Evolutionary conservation across 2,797 vertebrate species (phyloP).

Genomic region (Neostethus bicornis): DNA sequence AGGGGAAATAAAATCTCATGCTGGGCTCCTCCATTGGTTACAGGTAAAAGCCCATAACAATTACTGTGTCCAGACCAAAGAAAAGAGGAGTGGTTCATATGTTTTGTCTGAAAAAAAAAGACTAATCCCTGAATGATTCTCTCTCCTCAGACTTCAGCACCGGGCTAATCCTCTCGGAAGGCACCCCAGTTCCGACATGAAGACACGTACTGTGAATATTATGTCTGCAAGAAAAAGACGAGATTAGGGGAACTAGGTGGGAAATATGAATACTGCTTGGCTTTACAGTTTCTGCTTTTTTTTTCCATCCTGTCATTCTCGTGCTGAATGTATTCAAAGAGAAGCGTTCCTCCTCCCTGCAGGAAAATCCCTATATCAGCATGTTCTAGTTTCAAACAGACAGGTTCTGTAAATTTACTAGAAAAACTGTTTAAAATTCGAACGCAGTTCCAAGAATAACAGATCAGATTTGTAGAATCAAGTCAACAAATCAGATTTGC

Average conservation of each 20-base stretch:
- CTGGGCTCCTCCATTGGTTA: constrained; percentile 17
- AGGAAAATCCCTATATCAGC: constrained; percentile 8
- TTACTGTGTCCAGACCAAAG: constrained; percentile 17
- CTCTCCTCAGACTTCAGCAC: constrained; percentile 42
- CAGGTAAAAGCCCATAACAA: neutral
- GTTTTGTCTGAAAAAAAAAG: constrained; percentile 28
- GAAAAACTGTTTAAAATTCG: neutral
- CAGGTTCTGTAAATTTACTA: neutral
- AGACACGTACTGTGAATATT: constrained; percentile 15
- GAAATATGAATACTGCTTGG: neutral
- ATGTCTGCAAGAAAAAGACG: constrained; percentile 6
- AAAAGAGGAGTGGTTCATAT: constrained; percentile 19
- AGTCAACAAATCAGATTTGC: too few species aligned
- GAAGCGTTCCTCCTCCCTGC: neutral
- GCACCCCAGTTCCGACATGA: constrained; percentile 12
- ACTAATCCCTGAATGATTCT: constrained; percentile 47
- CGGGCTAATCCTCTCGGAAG: constrained; percentile 55
- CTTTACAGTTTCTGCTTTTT: constrained; percentile 7
- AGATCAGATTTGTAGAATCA: neutral
- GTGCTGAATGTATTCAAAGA: neutral
- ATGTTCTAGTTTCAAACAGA: neutral
- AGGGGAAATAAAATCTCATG: constrained; percentile 11
- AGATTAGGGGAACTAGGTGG: constrained; percentile 4
- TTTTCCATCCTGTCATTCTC: neutral
- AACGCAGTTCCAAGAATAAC: neutral